phyloP scores from a whole-genome alignment of 1,140 invertebrate genomes.

The Eurosta solidaginis region DNA sequence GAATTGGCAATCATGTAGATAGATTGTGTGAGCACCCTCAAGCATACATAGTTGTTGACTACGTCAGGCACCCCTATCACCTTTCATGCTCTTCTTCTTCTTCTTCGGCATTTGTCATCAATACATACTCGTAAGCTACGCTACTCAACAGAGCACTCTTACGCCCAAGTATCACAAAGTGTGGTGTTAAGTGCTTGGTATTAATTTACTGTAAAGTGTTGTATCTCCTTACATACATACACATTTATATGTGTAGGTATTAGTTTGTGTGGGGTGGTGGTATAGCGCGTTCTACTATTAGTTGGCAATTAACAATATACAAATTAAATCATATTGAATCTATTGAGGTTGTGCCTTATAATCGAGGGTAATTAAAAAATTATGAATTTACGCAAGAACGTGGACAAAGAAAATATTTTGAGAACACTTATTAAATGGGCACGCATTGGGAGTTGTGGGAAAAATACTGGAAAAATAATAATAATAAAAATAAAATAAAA shows the following conservation, averaged over 20 bases:
- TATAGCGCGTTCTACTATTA: background rate
- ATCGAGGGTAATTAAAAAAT: background rate
- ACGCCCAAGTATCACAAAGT: background rate
- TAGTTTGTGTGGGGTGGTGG: background rate
- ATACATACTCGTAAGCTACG: background rate
- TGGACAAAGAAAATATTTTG: background rate
- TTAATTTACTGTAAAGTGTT: background rate
- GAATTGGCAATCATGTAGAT: background rate
- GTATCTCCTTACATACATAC: background rate
- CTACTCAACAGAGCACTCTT: background rate
- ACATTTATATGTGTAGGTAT: background rate
- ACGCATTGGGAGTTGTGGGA: background rate
- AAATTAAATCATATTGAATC: background rate
- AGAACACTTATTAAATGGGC: background rate
- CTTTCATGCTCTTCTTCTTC: no score
- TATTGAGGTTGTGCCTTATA: background rate
- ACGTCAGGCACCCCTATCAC: background rate
- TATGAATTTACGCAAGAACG: background rate
- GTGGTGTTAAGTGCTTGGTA: background rate
- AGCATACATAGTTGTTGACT: no score
- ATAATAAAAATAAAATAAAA: background rate
- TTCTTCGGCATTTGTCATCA: background rate
- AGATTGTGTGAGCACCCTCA: conserved; percentile 6
- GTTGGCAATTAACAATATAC: conserved; percentile 8
- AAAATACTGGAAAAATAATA: background rate